phyloP scores from a whole-genome alignment of 2,888 invertebrate species.

The Elegia similella region DNA sequence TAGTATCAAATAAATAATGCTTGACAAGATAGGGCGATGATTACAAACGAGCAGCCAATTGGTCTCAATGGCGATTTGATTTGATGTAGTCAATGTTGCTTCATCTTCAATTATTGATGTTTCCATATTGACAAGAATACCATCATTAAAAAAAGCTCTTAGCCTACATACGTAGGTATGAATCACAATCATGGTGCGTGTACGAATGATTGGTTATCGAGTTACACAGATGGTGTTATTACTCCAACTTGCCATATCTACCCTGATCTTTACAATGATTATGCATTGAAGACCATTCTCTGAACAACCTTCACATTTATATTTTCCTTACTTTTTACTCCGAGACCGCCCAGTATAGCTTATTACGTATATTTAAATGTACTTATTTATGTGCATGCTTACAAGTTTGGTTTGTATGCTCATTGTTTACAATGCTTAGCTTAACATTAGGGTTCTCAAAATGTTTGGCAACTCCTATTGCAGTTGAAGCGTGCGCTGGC shows the following conservation, averaged over 20 bases:
- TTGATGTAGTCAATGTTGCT: conserved; percentile 48
- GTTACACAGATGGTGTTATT: conserved; percentile 15
- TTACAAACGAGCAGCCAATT: conserved; percentile 46
- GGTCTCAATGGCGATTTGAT: conserved; percentile 62
- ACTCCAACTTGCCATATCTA: background rate
- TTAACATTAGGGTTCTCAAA: conserved; percentile 17
- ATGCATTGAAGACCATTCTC: conserved; percentile 11
- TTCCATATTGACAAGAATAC: conserved; percentile 23
- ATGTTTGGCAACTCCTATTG: conserved; percentile 24
- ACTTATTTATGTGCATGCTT: conserved; percentile 14
- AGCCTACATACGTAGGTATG: background rate
- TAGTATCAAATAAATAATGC: conserved; percentile 29
- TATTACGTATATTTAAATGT: conserved; percentile 14
- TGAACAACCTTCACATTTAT: conserved; percentile 18
- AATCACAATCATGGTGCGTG: background rate
- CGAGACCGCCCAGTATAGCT: conserved; percentile 9
- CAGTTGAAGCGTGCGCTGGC: conserved; percentile 25
- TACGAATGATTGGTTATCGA: background rate
- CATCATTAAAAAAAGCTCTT: background rate
- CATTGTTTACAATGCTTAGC: conserved; percentile 19
- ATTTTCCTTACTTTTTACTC: conserved; percentile 16
- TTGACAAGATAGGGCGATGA: conserved; percentile 30
- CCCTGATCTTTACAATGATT: conserved; percentile 9
- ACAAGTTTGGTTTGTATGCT: conserved; percentile 9
- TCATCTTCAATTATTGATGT: conserved; percentile 27